Evolutionary conservation across 2,888 invertebrate species (phyloP), one percentile per base, ranked within the genome.

Genomic region (Eurytoma adleriae): DNA sequence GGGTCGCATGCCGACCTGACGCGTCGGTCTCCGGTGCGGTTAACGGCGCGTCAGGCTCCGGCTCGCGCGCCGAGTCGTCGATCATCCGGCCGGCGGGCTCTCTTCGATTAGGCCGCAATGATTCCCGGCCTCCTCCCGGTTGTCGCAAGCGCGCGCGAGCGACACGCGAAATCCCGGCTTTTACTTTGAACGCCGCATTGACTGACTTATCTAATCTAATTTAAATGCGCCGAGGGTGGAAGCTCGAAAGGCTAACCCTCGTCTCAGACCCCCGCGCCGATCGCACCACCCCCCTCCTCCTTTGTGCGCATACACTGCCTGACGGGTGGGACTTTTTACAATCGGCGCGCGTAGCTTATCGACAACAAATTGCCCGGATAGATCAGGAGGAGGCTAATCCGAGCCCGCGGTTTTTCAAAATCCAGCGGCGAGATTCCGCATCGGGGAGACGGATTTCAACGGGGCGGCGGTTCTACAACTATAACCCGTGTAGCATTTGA

Each of bases 131-230:
- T 59, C 62, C 61, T 67, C 40, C 59, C 68, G 48, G 61, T 77
- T 77, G 82, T 77, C 82, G 24, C n/a, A n/a, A n/a, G 30, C 3
- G 30, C 40, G 40, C 7, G 54, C 74, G 78, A 79, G 82, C 83
- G 82, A 79, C 86, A 83, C 84, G 82, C 83, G 80, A 89, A 89
- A 89, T 88, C 88, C 88, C 83, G 83, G 88, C 86, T 87, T 88
- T 88, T 88, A 88, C 87, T 87, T 87, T 86, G 86, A 89, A 88
- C 86, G 87, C 86, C 88, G 86, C 89, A 89, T 90, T 88, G 88
- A 90, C 88, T 89, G 89, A 90, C 89, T 90, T 90, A 90, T 90
- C 90, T 89, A 88, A 90, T 89, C 89, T 88, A 89, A 90, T 90
- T 89, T 88, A 88, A 89, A 90, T 88, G 86, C 87, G 86, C 84